These are phyloP conservation scores for Apaloderma vittatum DNA, from an alignment of 2,113 vertebrate genomes.

Conservation along the genomic window DNA sequence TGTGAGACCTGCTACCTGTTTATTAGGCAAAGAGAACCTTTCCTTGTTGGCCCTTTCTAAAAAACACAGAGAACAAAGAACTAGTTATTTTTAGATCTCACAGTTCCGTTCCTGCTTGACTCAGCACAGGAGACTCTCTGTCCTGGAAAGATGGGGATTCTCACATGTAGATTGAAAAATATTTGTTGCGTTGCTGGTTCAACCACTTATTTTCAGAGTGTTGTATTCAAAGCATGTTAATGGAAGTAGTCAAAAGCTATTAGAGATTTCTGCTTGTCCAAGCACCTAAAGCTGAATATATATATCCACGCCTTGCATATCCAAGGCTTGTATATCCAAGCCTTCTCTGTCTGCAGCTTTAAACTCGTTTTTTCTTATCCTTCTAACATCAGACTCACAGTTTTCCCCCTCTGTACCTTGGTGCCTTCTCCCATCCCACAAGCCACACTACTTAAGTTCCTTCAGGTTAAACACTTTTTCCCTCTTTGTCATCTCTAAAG, in stretches of 20 bases:
- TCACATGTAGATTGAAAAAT: background rate
- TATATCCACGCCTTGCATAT: background rate
- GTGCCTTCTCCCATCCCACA: background rate
- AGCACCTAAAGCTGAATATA: background rate
- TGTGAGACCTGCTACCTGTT: background rate
- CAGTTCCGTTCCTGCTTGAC: background rate
- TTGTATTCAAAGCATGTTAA: background rate
- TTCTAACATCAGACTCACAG: background rate
- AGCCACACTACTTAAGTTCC: background rate
- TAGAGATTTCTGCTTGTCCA: background rate
- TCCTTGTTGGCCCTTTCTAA: background rate
- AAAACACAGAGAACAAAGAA: background rate
- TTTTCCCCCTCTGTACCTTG: background rate
- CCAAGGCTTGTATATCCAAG: background rate
- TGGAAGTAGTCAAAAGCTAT: background rate
- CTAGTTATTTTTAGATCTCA: background rate
- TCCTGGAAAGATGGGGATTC: background rate
- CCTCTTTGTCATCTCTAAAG: background rate
- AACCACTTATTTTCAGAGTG: background rate
- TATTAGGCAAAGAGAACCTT: constrained; percentile 15
- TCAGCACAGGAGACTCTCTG: background rate
- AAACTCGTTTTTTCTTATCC: background rate
- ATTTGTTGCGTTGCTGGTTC: background rate
- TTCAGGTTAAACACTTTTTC: background rate
- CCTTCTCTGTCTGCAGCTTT: background rate